These are phyloP conservation scores for Campylomormyrus tamandua DNA, from an alignment of 2,113 vertebrate species.

Conservation along the genomic window DNA sequence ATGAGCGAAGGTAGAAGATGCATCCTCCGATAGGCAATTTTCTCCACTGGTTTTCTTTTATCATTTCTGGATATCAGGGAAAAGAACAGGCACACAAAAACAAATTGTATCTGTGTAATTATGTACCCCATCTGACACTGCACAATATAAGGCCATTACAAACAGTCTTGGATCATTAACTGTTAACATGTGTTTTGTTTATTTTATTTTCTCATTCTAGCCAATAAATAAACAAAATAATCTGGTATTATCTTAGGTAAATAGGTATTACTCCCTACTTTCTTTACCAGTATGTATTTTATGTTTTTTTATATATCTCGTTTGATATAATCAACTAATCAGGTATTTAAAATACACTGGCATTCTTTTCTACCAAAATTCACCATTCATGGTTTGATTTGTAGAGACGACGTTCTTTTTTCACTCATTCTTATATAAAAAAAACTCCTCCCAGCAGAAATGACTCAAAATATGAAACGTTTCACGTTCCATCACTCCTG, in stretches of 20 bases:
- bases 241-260: not conserved
- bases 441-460: not conserved
- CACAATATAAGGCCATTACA: conserved; percentile 30
- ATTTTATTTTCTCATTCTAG: conserved; percentile 28
- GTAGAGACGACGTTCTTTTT: not conserved
- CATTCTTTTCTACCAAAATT: not conserved
- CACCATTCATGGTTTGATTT: not conserved
- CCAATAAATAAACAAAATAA: conserved; percentile 12
- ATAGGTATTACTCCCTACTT: not conserved
- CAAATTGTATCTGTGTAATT: not conserved
- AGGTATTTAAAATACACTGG: not conserved
- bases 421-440: not conserved
- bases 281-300: conserved; percentile 7
- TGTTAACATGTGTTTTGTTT: conserved; percentile 27
- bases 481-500: not conserved
- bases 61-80: not conserved
- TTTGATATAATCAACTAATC: not conserved
- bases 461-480: not conserved
- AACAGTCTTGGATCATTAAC: conserved; percentile 31
- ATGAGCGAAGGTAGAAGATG: not conserved
- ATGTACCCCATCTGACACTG: not conserved
- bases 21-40: not conserved
- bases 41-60: not conserved
- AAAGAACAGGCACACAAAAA: not conserved
- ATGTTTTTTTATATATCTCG: not conserved